A percentile compares a stretch with the other conserved stretches of the same genome.
Evolutionary conservation across 2,888 invertebrate genomes (phyloP).

Genomic region (Cerceris ruficornis): DNA sequence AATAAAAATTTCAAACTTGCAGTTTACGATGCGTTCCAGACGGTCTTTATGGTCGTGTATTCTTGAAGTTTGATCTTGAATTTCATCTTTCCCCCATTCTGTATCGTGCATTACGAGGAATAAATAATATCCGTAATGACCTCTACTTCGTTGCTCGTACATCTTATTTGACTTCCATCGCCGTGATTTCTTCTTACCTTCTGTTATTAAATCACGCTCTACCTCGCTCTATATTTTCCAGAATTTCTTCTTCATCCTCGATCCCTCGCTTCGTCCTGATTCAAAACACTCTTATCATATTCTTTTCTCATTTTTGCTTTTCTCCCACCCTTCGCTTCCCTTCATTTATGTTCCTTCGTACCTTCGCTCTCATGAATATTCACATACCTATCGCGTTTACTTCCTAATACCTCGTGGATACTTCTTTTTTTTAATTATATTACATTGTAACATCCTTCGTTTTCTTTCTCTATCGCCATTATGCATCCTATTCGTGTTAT

Average conservation of each 20-base stretch:
- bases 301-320: background rate
- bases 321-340: background rate
- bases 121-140: no score
- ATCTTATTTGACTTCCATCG: no score
- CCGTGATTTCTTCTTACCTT: no score
- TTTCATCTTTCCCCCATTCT: slow-evolving; percentile 5
- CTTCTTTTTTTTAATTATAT: no score
- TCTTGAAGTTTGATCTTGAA: slow-evolving; percentile 10
- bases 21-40: background rate
- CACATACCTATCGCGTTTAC: background rate
- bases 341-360: background rate
- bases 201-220: no score
- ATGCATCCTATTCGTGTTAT: no score
- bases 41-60: background rate
- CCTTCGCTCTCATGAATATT: background rate
- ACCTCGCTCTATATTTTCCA: no score
- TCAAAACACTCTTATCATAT: background rate
- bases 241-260: no score
- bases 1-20: slow-evolving; percentile 5
- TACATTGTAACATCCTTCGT: no score
- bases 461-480: no score
- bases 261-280: background rate
- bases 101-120: background rate
- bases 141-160: no score
- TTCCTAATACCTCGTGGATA: no score